Evolutionary conservation across 2,113 vertebrate species (phyloP).

Genomic region (Centropus bengalensis): DNA sequence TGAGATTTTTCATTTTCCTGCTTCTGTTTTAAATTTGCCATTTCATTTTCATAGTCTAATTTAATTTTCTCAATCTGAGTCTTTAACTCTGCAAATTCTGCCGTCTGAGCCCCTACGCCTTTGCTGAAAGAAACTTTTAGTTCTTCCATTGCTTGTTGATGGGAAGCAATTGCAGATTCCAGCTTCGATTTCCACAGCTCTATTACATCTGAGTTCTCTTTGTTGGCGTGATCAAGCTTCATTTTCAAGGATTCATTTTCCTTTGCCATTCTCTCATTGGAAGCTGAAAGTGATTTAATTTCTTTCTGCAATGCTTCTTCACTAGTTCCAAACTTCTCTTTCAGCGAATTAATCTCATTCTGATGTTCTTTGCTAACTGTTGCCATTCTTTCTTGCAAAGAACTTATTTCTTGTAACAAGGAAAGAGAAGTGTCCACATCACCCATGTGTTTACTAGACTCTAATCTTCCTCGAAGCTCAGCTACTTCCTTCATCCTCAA

Average conservation of each 20-base stretch:
- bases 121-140: constrained; percentile 87
- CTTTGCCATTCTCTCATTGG: constrained; percentile 80
- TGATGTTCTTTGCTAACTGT: constrained; percentile 77
- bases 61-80: constrained; percentile 85
- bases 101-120: constrained; percentile 78
- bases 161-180: constrained; percentile 83
- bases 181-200: constrained; percentile 90
- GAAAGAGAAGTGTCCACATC: constrained; percentile 81
- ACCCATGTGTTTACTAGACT: constrained; percentile 78
- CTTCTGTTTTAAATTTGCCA: constrained; percentile 75
- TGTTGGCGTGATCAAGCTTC: constrained; percentile 84
- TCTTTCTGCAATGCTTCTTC: constrained; percentile 82
- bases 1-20: constrained; percentile 74
- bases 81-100: constrained; percentile 85
- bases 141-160: constrained; percentile 91
- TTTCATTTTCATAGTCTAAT: constrained; percentile 78
- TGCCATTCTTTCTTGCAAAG: constrained; percentile 86
- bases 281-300: constrained; percentile 76
- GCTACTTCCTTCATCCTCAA: constrained; percentile 86
- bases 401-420: constrained; percentile 87
- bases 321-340: constrained; percentile 78
- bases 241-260: constrained; percentile 88
- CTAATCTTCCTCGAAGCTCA: constrained; percentile 86
- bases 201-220: constrained; percentile 83
- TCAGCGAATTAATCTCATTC: constrained; percentile 76